Conservation (phyloP, 1,140 invertebrate genomes). For the Trichomalopsis sarcophagae region DNA sequence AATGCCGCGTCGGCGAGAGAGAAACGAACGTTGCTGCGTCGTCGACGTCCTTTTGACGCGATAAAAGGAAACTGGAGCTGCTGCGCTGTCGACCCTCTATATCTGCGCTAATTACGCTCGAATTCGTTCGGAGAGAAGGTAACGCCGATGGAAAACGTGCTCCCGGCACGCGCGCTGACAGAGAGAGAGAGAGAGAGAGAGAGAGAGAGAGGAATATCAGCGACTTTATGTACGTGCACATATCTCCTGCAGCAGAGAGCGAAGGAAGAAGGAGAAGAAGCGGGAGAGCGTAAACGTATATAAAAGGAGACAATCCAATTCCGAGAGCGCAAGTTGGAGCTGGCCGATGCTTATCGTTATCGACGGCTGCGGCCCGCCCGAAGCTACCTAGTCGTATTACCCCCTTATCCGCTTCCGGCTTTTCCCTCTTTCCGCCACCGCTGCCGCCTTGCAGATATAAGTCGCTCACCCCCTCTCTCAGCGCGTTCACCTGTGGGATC, state of each 20-base stretch:
- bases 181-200: not conserved
- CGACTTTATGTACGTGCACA: conserved; percentile 4
- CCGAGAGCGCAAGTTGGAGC: conserved; percentile 13
- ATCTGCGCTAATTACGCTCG: conserved; percentile 34
- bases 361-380: conserved; percentile 22
- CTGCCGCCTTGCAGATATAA: not conserved
- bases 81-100: not conserved
- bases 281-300: conserved; percentile 32
- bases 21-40: not conserved
- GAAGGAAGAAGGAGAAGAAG: too few relatives aligned
- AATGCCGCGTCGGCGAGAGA: not conserved
- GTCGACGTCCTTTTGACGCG: not conserved
- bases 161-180: not conserved
- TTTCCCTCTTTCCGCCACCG: conserved; percentile 1
- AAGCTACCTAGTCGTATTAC: conserved; percentile 7
- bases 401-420: conserved; percentile 24
- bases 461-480: not conserved
- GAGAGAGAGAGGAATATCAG: not conserved
- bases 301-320: conserved; percentile 48
- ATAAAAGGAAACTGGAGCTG: conserved; percentile 8
- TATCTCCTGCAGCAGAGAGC: not conserved
- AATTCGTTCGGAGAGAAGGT: conserved; percentile 1
- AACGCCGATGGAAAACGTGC: not conserved
- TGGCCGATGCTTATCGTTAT: conserved; percentile 45
- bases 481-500: conserved; percentile 16